Percentiles rank a stretch among this genome's conserved stretches.
phyloP scores from a whole-genome alignment of 2,888 invertebrate species.

The Agrochola lota region DNA sequence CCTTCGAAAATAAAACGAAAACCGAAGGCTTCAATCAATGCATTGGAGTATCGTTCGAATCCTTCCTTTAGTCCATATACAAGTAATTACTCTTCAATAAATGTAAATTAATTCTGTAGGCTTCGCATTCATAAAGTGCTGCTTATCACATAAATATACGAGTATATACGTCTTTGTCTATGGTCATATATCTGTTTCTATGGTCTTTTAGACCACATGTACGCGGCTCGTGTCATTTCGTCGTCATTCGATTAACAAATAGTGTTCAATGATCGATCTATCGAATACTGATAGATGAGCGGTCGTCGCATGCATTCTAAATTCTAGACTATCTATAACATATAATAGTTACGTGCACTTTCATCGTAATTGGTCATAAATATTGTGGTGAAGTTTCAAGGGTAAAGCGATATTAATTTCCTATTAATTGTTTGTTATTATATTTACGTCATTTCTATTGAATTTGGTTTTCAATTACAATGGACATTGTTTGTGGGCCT shows the following conservation, averaged over 20 bases:
- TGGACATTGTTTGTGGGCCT: constrained; percentile 7
- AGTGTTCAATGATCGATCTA: constrained; percentile 56
- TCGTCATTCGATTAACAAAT: constrained; percentile 57
- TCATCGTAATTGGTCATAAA: constrained; percentile 32
- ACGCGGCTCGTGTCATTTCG: constrained; percentile 46
- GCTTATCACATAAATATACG: constrained; percentile 6
- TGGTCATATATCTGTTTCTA: constrained; percentile 7
- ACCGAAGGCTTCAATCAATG: too few species aligned
- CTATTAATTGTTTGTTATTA: constrained; percentile 19
- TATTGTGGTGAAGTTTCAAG: constrained; percentile 24
- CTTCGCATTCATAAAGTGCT: constrained; percentile 36
- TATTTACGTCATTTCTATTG: constrained; percentile 27
- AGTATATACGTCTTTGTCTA: constrained; percentile 2
- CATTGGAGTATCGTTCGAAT: constrained; percentile 15
- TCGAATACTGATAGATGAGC: constrained; percentile 64
- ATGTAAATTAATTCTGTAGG: constrained; percentile 28
- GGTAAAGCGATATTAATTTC: constrained; percentile 27
- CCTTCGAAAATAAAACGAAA: not conserved
- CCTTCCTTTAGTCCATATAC: not conserved
- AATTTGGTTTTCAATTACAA: constrained; percentile 14
- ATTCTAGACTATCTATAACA: constrained; percentile 13
- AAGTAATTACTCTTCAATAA: constrained; percentile 13
- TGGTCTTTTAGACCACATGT: constrained; percentile 32
- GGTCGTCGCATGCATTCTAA: constrained; percentile 50
- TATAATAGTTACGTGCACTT: constrained; percentile 41